Evolutionary conservation across 2,113 vertebrate species (phyloP).

Genomic region (Anolis sagrei): DNA sequence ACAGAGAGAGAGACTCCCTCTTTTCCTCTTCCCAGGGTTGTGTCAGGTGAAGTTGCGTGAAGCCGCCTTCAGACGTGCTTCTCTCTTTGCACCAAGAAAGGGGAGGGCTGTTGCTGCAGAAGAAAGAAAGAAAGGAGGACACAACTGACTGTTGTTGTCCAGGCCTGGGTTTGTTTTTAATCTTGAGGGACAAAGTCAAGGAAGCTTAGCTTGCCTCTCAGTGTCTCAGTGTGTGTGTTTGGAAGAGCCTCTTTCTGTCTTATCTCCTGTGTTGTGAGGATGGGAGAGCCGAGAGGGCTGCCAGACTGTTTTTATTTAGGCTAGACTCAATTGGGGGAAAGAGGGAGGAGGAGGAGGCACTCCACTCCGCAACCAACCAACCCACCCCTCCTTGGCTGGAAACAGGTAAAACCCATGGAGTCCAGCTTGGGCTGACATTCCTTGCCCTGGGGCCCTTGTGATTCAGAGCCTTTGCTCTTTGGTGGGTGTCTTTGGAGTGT

Average conservation of each 20-base stretch:
- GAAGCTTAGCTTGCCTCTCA: too few species aligned
- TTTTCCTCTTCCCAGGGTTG: not conserved
- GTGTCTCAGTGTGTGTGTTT: not conserved
- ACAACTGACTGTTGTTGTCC: too few species aligned
- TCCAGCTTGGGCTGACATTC: constrained; percentile 16
- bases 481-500: not conserved
- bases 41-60: too few species aligned
- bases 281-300: not conserved
- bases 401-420: constrained; percentile 25
- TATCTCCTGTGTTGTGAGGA: not conserved
- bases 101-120: too few species aligned
- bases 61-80: too few species aligned
- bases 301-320: constrained; percentile 8
- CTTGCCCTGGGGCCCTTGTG: constrained; percentile 32
- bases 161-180: not conserved
- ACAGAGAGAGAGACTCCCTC: too few species aligned
- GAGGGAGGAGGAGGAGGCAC: not conserved
- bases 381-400: not conserved
- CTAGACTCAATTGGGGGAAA: not conserved
- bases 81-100: too few species aligned
- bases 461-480: constrained; percentile 43
- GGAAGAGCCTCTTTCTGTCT: not conserved
- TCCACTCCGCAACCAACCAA: too few species aligned
- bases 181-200: too few species aligned
- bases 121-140: not conserved